A percentile compares a stretch with the other conserved stretches of the same genome.
phyloP scores from a whole-genome alignment of 2,888 invertebrate genomes.

The Patella pellucida region DNA sequence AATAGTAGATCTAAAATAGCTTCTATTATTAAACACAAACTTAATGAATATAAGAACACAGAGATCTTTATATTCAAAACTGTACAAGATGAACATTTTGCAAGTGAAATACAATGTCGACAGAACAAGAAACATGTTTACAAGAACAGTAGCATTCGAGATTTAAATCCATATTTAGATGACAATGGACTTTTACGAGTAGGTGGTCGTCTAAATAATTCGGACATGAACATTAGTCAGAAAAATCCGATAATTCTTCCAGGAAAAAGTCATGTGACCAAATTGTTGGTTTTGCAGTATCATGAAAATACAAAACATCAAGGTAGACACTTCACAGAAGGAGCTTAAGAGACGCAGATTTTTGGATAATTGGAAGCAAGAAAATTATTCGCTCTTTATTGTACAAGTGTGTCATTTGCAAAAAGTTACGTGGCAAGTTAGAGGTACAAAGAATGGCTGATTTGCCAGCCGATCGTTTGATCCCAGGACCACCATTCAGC shows the following conservation, averaged over 20 bases:
- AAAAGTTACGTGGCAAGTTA: constrained; percentile 26
- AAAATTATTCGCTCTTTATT: constrained; percentile 23
- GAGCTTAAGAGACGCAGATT: constrained; percentile 30
- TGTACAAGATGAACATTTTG: too few relatives aligned
- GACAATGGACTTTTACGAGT: background rate
- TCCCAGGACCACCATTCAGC: constrained; percentile 34
- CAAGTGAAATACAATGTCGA: too few relatives aligned
- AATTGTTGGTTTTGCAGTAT: constrained; percentile 25
- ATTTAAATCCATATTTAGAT: too few relatives aligned
- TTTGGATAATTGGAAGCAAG: constrained; percentile 30
- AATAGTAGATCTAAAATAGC: too few relatives aligned
- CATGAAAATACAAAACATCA: constrained; percentile 35
- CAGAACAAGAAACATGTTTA: too few relatives aligned
- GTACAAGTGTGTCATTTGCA: constrained; percentile 29
- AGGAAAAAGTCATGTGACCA: constrained; percentile 23
- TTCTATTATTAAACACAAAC: too few relatives aligned
- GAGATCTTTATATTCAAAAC: too few relatives aligned
- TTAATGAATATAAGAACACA: too few relatives aligned
- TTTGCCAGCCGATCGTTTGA: constrained; percentile 32
- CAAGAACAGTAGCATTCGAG: too few relatives aligned
- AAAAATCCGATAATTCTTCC: too few relatives aligned
- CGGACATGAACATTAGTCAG: too few relatives aligned
- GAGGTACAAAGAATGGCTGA: constrained; percentile 35
- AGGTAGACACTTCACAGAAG: constrained; percentile 32
- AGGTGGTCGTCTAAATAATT: constrained; percentile 14